A percentile compares a stretch with the other conserved stretches of the same genome.
Evolutionary conservation across 2,113 vertebrate genomes (phyloP).

Genomic region (Elgaria multicarinata): DNA sequence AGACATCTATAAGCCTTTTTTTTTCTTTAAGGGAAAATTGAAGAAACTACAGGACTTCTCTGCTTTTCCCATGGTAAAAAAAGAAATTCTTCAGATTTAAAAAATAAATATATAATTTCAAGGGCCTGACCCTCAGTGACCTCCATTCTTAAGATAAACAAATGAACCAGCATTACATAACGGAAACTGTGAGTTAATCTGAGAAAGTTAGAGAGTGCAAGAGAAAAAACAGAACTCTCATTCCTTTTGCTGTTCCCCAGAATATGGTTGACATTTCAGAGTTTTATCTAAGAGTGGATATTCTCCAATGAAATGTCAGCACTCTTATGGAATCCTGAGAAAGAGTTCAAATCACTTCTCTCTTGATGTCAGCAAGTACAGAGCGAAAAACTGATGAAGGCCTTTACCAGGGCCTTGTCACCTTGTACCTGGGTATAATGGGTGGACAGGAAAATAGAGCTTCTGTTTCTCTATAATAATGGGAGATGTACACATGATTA

Average conservation of each 20-base stretch:
- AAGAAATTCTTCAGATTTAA: slow-evolving; percentile 49
- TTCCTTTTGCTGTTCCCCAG: background rate
- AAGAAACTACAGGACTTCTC: slow-evolving; percentile 60
- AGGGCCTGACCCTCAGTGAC: slow-evolving; percentile 49
- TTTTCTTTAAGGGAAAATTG: background rate
- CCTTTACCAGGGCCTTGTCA: slow-evolving; percentile 3
- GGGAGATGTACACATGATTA: background rate
- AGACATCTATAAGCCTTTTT: background rate
- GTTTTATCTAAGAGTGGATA: background rate
- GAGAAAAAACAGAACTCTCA: slow-evolving; percentile 28
- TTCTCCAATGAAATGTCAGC: slow-evolving; percentile 9
- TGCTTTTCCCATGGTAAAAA: slow-evolving; percentile 52
- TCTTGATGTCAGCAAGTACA: slow-evolving; percentile 4
- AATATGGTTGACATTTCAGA: slow-evolving; percentile 1
- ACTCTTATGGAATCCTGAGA: slow-evolving; percentile 1
- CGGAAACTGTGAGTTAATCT: slow-evolving; percentile 51
- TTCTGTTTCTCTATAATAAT: background rate
- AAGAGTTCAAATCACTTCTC: background rate
- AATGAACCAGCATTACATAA: slow-evolving; percentile 40
- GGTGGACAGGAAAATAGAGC: slow-evolving; percentile 33
- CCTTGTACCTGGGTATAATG: background rate
- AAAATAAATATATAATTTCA: slow-evolving; percentile 67
- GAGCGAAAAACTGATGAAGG: slow-evolving; percentile 13
- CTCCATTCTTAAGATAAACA: slow-evolving; percentile 59
- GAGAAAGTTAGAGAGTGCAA: background rate